These are phyloP conservation scores for Eupleurogrammus muticus DNA, from an alignment of 2,797 vertebrate species.

Conservation along the genomic window DNA sequence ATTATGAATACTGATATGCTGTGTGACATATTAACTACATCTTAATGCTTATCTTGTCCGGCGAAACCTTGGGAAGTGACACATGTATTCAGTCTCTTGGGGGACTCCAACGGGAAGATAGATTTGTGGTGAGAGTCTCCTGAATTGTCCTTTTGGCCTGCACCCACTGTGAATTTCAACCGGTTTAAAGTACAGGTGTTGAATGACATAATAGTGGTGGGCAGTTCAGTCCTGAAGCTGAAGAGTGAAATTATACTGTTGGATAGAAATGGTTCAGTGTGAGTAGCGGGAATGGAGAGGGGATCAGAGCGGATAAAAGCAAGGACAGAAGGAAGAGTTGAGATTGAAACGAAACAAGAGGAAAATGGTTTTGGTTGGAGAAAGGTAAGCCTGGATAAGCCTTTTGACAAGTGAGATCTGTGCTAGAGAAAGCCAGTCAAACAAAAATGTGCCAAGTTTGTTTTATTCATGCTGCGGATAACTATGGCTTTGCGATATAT, in stretches of 20 bases:
- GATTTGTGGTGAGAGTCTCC: conserved; percentile 41
- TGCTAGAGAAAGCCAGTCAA: conserved; percentile 72
- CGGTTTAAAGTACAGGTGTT: conserved; percentile 75
- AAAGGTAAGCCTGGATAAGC: conserved; percentile 82
- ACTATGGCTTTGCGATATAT: conserved; percentile 41
- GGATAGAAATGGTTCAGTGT: conserved; percentile 72
- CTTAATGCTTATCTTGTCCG: neutral
- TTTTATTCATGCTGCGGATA: conserved; percentile 76
- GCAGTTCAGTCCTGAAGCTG: conserved; percentile 72
- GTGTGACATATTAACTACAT: conserved; percentile 16
- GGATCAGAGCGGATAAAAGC: conserved; percentile 78
- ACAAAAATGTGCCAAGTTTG: conserved; percentile 72
- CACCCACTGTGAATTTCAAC: conserved; percentile 65
- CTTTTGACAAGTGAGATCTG: conserved; percentile 78
- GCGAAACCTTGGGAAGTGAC: neutral
- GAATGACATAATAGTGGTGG: conserved; percentile 81
- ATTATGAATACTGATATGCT: conserved; percentile 27
- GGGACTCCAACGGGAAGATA: conserved; percentile 31
- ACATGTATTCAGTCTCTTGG: conserved; percentile 6
- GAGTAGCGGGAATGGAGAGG: conserved; percentile 70
- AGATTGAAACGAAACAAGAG: conserved; percentile 80
- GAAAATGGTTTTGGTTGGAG: conserved; percentile 75
- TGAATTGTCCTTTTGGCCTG: conserved; percentile 35
- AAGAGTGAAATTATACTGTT: conserved; percentile 78
- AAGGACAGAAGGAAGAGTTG: conserved; percentile 74